Evolutionary conservation across 2,888 invertebrate species (phyloP).

Genomic region (Caenorhabditis sp.): DNA sequence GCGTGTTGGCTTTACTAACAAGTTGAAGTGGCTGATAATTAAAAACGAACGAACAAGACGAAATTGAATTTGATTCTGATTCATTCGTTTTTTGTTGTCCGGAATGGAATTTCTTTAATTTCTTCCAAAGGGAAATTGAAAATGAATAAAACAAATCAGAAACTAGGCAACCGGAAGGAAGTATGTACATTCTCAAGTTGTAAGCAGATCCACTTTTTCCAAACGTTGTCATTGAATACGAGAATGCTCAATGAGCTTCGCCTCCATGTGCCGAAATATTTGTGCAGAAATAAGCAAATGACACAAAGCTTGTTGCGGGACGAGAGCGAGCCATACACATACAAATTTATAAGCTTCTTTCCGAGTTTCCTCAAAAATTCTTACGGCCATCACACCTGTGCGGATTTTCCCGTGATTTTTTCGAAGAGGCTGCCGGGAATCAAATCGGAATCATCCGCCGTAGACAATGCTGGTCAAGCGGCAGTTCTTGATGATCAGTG

Average conservation of each 20-base stretch:
- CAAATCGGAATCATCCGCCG: no score
- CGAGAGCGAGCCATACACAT: conserved; percentile 16
- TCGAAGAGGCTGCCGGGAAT: neutral
- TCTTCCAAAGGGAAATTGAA: neutral
- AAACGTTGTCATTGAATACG: conserved; percentile 56
- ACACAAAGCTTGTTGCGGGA: conserved; percentile 55
- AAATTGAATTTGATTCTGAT: neutral
- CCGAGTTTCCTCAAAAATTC: conserved; percentile 23
- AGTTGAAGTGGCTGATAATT: conserved; percentile 11
- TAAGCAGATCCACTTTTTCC: conserved; percentile 47
- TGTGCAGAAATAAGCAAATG: conserved; percentile 58
- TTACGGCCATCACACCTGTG: conserved; percentile 33
- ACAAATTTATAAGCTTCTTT: conserved; percentile 46
- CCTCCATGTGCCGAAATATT: conserved; percentile 56
- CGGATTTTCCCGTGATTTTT: conserved; percentile 2
- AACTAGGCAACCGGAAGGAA: conserved; percentile 18
- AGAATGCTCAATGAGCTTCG: conserved; percentile 57
- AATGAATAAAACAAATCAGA: neutral
- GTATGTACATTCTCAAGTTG: conserved; percentile 24
- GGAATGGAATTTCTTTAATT: neutral
- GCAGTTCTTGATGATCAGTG: conserved; percentile 38
- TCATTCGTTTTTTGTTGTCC: neutral
- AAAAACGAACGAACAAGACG: neutral
- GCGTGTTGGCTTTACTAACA: neutral
- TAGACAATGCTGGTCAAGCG: conserved; percentile 27